phyloP scores from a whole-genome alignment of 2,888 invertebrate species.

The Tetragonula carbonaria region DNA sequence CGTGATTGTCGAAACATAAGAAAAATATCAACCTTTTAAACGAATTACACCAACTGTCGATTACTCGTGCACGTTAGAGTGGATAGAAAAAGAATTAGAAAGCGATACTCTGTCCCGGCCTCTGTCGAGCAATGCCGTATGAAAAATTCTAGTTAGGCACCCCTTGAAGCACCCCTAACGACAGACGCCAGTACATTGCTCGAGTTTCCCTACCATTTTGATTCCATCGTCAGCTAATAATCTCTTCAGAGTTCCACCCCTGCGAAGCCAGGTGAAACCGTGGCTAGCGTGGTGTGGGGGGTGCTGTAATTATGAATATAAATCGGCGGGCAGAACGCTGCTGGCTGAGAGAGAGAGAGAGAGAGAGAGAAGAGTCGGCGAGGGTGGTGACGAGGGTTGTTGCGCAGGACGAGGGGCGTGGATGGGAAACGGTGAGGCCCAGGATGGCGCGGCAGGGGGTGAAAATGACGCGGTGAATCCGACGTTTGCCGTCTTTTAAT shows the following conservation, averaged over 20 bases:
- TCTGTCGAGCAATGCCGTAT: constrained; percentile 24
- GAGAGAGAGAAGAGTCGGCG: constrained; percentile 34
- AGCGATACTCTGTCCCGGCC: background rate
- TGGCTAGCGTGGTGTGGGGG: constrained; percentile 54
- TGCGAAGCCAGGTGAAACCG: constrained; percentile 72
- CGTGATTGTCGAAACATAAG: too few species aligned
- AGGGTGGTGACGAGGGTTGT: constrained; percentile 39
- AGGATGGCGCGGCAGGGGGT: constrained; percentile 59
- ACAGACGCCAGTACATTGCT: constrained; percentile 49
- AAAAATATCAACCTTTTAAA: too few species aligned
- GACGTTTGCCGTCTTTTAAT: constrained; percentile 81
- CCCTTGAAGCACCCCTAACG: constrained; percentile 47
- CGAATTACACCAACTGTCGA: too few species aligned
- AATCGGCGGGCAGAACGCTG: constrained; percentile 76
- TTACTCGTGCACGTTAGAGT: too few species aligned
- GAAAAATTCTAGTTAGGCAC: constrained; percentile 47
- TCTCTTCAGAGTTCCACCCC: constrained; percentile 71
- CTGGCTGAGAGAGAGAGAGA: constrained; percentile 45
- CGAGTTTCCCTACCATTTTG: constrained; percentile 68
- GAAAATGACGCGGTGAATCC: constrained; percentile 77
- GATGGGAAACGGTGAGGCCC: constrained; percentile 42
- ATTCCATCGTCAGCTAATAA: constrained; percentile 79
- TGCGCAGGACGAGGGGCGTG: constrained; percentile 22
- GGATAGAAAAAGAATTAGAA: background rate
- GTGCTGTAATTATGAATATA: constrained; percentile 81